Percentiles rank a stretch among this genome's conserved stretches.
Conservation (phyloP, 1,140 invertebrate genomes). For the Bombus superbus region DNA sequence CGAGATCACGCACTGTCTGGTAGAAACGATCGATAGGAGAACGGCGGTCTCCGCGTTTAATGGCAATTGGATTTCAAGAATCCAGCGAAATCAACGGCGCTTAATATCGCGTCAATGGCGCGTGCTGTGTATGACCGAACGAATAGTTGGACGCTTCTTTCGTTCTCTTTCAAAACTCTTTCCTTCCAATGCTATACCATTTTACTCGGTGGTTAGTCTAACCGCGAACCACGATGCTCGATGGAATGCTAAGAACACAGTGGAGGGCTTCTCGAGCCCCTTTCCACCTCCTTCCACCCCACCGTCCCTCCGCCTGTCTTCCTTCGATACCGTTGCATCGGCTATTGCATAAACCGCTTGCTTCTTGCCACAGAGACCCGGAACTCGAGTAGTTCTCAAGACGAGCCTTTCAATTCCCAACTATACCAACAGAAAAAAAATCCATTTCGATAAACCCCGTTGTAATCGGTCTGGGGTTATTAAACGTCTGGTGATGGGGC, state of each 20-base stretch:
- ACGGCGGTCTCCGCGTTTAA: slow-evolving; percentile 23
- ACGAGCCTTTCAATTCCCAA: slow-evolving; percentile 38
- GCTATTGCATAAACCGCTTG: slow-evolving; percentile 55
- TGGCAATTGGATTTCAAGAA: slow-evolving; percentile 38
- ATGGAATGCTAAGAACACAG: slow-evolving; percentile 68
- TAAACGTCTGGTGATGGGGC: slow-evolving; percentile 13
- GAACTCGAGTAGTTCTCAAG: slow-evolving; percentile 52
- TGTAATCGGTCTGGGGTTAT: slow-evolving; percentile 1
- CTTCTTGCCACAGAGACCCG: slow-evolving; percentile 46
- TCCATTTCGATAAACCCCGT: slow-evolving; percentile 25
- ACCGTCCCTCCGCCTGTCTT: not conserved
- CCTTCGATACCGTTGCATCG: slow-evolving; percentile 60
- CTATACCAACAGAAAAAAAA: not conserved
- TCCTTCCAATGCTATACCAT: slow-evolving; percentile 42
- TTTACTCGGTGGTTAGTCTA: slow-evolving; percentile 56
- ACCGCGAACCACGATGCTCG: slow-evolving; percentile 60
- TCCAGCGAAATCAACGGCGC: slow-evolving; percentile 28
- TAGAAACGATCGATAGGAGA: slow-evolving; percentile 12
- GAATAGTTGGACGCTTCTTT: slow-evolving; percentile 18
- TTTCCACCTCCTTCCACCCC: slow-evolving; percentile 17
- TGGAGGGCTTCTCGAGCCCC: slow-evolving; percentile 58
- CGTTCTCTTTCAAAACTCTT: slow-evolving; percentile 36
- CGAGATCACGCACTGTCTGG: slow-evolving; percentile 14
- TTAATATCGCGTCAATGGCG: slow-evolving; percentile 56
- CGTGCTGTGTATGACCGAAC: slow-evolving; percentile 38